phyloP scores from a whole-genome alignment of 1,140 invertebrate genomes.

The Ladona fulva region DNA sequence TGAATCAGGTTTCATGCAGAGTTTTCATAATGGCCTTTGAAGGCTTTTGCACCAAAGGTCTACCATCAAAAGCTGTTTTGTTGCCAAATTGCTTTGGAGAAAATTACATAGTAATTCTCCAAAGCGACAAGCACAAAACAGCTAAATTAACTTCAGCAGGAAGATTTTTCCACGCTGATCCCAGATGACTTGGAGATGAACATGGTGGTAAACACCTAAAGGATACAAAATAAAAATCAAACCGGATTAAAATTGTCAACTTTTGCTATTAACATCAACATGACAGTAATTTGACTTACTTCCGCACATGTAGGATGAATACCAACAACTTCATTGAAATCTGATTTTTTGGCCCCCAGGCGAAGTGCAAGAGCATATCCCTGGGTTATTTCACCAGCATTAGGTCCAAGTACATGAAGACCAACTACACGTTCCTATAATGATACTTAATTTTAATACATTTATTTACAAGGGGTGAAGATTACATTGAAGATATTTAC shows the following conservation, averaged over 20 bases:
- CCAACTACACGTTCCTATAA: conserved; percentile 51
- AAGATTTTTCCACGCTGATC: conserved; percentile 34
- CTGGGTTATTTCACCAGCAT: conserved; percentile 63
- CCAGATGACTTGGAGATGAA: conserved; percentile 49
- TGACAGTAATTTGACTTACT: conserved; percentile 34
- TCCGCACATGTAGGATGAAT: conserved; percentile 60
- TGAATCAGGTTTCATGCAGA: background rate
- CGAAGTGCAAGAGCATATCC: conserved; percentile 51
- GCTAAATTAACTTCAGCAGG: conserved; percentile 54
- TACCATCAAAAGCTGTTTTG: background rate
- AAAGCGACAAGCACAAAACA: background rate
- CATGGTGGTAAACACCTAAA: conserved; percentile 50
- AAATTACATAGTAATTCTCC: background rate
- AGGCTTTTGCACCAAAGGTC: background rate
- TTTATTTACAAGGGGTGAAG: too few relatives aligned
- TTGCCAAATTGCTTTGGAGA: background rate
- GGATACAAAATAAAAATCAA: conserved; percentile 14
- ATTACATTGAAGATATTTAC: too few relatives aligned
- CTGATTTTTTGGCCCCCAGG: conserved; percentile 49
- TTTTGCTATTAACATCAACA: background rate
- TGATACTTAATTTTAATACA: too few relatives aligned
- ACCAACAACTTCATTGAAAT: conserved; percentile 54
- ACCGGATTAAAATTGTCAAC: background rate
- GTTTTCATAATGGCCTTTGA: background rate
- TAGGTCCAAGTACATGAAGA: conserved; percentile 54